These are phyloP conservation scores for Cremastinae sp. DNA, from an alignment of 2,888 invertebrate species.

Conservation along the genomic window DNA sequence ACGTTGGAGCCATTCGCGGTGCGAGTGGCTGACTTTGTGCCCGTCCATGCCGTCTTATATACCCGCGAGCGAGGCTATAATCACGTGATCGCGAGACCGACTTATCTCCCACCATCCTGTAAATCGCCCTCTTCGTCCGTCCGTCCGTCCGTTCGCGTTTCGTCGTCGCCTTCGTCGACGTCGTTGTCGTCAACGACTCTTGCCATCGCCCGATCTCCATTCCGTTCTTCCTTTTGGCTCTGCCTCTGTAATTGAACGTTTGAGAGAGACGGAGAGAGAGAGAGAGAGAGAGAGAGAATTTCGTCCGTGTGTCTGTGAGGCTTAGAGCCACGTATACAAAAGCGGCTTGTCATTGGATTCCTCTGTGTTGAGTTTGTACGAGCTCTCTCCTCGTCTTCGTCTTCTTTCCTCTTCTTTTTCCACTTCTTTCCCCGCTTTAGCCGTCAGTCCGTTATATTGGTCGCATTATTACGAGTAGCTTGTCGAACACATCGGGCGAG, in stretches of 20 bases:
- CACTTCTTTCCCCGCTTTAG: no score
- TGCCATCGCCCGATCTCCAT: slow-evolving; percentile 1
- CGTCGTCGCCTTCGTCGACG: slow-evolving; percentile 21
- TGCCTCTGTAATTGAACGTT: no score
- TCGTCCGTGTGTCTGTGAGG: no score
- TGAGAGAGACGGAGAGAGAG: no score
- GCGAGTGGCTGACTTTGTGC: slow-evolving; percentile 73
- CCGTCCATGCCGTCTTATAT: slow-evolving; percentile 71
- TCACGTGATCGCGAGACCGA: slow-evolving; percentile 57
- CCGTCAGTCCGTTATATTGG: slow-evolving; percentile 24
- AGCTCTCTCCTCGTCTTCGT: no score
- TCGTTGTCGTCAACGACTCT: slow-evolving; percentile 18
- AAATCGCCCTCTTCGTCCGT: neutral
- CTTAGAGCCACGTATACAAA: no score
- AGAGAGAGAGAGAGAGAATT: no score
- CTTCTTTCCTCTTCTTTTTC: slow-evolving; percentile 21
- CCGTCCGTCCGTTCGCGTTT: neutral
- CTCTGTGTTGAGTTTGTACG: no score
- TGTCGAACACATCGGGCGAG: neutral
- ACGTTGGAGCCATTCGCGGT: slow-evolving; percentile 72
- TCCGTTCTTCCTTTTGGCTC: no score
- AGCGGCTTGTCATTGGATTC: no score
- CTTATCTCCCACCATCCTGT: slow-evolving; percentile 43
- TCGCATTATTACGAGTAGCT: slow-evolving; percentile 14
- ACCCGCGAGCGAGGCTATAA: slow-evolving; percentile 65